phyloP scores from a whole-genome alignment of 2,113 vertebrate species.

The Odontesthes bonariensis region DNA sequence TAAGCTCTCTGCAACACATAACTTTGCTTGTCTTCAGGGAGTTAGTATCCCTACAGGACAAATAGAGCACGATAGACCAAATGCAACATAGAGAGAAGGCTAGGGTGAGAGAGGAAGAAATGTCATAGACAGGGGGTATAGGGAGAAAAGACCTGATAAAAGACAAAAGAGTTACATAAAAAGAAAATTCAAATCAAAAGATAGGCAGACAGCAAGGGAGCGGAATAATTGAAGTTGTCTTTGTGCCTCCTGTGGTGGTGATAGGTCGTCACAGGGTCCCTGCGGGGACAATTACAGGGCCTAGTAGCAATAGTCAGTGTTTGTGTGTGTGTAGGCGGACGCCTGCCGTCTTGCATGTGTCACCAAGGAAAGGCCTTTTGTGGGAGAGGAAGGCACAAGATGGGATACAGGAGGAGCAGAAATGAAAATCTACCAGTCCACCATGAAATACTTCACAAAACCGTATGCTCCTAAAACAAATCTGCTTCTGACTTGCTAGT shows the following conservation, averaged over 20 bases:
- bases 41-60: conserved; percentile 36
- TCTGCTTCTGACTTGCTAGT: conserved; percentile 16
- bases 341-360: conserved; percentile 21
- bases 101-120: conserved; percentile 29
- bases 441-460: conserved; percentile 12
- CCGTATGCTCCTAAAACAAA: conserved; percentile 29
- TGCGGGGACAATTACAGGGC: conserved; percentile 77
- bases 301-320: conserved; percentile 38
- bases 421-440: conserved; percentile 35
- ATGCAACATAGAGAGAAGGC: conserved; percentile 15
- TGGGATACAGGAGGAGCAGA: conserved; percentile 10
- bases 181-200: conserved; percentile 55
- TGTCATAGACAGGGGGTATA: conserved; percentile 18
- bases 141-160: conserved; percentile 40
- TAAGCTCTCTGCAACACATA: conserved; percentile 42
- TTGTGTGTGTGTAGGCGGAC: conserved; percentile 28
- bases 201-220: conserved; percentile 33
- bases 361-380: conserved; percentile 35
- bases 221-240: conserved; percentile 62
- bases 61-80: conserved; percentile 26
- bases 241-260: conserved; percentile 55
- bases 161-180: conserved; percentile 48
- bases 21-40: conserved; percentile 37
- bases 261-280: conserved; percentile 70
- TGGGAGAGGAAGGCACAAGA: conserved; percentile 24